These are phyloP conservation scores for Sternarchorhynchus goeldii DNA, from an alignment of 2,797 vertebrate genomes.

Conservation along the genomic window DNA sequence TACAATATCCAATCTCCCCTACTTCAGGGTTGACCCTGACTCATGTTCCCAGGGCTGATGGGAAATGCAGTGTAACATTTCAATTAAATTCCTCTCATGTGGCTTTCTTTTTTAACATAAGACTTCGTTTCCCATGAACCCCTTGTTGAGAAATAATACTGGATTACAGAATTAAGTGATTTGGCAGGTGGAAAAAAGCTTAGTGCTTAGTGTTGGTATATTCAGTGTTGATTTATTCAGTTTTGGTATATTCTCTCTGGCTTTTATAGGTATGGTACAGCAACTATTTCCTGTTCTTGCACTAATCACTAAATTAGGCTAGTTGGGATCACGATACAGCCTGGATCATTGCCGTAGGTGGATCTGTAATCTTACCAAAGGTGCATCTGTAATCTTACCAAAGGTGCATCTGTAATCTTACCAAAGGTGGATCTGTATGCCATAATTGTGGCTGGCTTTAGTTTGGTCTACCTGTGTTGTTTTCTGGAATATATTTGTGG, in stretches of 20 bases:
- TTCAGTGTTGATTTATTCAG: neutral
- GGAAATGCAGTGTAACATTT: neutral
- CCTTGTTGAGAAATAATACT: neutral
- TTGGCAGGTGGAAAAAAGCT: neutral
- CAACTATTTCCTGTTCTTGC: slow-evolving; percentile 39
- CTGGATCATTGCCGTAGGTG: slow-evolving; percentile 27
- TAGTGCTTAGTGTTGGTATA: neutral
- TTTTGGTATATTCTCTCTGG: neutral
- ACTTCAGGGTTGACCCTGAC: neutral
- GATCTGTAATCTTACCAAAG: neutral
- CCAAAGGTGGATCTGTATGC: too few relatives aligned
- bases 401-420: too few relatives aligned
- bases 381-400: neutral
- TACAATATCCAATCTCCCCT: neutral
- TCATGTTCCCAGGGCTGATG: neutral
- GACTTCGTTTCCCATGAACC: too few relatives aligned
- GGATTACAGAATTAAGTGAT: neutral
- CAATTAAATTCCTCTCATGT: too few relatives aligned
- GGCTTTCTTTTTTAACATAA: too few relatives aligned
- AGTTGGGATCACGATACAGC: slow-evolving; percentile 36
- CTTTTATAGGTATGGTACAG: slow-evolving; percentile 21
- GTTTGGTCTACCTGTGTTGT: neutral
- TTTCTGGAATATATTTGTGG: too few relatives aligned
- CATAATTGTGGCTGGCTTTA: neutral
- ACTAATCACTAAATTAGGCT: slow-evolving; percentile 45